A percentile compares a stretch with the other conserved stretches of the same genome.
phyloP scores from a whole-genome alignment of 2,797 vertebrate genomes.

The Girardinus metallicus region DNA sequence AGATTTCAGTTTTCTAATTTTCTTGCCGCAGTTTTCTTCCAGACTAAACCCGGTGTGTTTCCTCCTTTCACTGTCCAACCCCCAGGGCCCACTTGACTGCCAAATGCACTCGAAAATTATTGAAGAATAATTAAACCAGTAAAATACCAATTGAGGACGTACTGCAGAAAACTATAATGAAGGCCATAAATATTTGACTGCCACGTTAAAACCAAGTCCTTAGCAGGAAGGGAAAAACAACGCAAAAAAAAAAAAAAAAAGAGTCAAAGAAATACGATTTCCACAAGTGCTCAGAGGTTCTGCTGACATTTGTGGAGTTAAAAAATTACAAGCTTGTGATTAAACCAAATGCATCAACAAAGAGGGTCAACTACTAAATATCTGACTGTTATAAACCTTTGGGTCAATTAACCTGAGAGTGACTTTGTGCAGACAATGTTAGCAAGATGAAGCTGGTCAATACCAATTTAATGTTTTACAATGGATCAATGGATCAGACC shows the following conservation, averaged over 20 bases:
- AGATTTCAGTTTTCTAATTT: constrained; percentile 48
- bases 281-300: not conserved
- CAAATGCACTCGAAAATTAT: constrained; percentile 56
- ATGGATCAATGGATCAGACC: constrained; percentile 62
- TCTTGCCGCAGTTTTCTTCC: constrained; percentile 49
- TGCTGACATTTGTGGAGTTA: constrained; percentile 19
- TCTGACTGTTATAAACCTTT: constrained; percentile 25
- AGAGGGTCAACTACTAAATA: constrained; percentile 17
- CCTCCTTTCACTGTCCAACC: constrained; percentile 37
- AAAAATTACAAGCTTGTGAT: constrained; percentile 31
- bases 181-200: constrained; percentile 67
- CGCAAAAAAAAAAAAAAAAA: not conserved
- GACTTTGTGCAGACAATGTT: constrained; percentile 24
- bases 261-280: constrained; percentile 13
- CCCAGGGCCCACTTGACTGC: constrained; percentile 54
- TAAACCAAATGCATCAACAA: constrained; percentile 11
- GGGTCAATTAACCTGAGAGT: constrained; percentile 36
- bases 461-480: constrained; percentile 73
- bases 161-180: constrained; percentile 59
- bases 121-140: constrained; percentile 63
- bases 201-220: constrained; percentile 49
- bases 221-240: not conserved
- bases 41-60: constrained; percentile 37
- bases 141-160: constrained; percentile 67
- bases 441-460: constrained; percentile 62